Evolutionary conservation across 2,797 vertebrate species (phyloP), one percentile per base, ranked within the genome.

Genomic region (Phoxinus dragarum): DNA sequence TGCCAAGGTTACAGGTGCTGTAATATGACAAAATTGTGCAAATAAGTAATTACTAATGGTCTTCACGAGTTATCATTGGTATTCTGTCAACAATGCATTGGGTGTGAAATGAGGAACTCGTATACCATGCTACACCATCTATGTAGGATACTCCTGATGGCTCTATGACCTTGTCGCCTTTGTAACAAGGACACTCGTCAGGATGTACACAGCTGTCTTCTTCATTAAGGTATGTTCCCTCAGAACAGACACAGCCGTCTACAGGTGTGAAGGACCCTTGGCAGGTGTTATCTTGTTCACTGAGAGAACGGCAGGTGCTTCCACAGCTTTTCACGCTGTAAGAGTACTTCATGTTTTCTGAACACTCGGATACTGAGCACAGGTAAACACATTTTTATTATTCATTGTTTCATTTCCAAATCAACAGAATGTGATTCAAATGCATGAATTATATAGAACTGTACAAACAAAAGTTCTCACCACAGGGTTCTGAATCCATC

Each of bases 191-290:
- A 85, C 97, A 98, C 5, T 93, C 79, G 14, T 91, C 88, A 34
- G 93, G 90, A 40, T 79, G 4, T 12, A 97, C 96, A 90, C 97
- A 98, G 7, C 88, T 0, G 27, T 91, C 91, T 17, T 91, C 88
- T 0, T 96, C 94, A 4, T 94, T 93, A 0, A 96, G 89, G 89
- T 94, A 97, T 2, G 93, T 95, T 77, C 93, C 95, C 14, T 94
- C 12, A 3, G 92, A 91, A 92, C 97, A 98, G 73, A 92, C 92
- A 27, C 97, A 98, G 83, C 97, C 97, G 71, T 97, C 97, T 80
- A 96, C 84, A 0, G 92, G 91, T 1, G 90, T 88, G 0, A 92
- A 92, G 0, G 77, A 23, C 31, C 94, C 69, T 42, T 85, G 56
- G 80, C 97, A 98, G 23, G 94, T 92, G 0, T 14, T 19, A 76